Evolutionary conservation across 2,888 invertebrate genomes (phyloP), one percentile per base, ranked within the genome.

Genomic region (Eremobia ochroleuca): DNA sequence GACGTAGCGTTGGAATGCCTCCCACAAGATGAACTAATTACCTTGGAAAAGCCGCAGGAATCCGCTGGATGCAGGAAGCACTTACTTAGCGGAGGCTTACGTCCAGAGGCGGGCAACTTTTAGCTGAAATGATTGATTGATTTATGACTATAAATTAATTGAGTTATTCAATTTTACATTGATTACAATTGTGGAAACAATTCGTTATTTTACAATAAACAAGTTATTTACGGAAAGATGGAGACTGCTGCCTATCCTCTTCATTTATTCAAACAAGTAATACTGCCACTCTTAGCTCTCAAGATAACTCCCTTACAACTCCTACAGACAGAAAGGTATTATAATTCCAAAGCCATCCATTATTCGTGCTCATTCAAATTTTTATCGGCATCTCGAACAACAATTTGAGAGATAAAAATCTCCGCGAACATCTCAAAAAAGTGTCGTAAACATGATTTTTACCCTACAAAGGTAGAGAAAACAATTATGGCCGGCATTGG

Each of bases 401-500:
- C 70, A 66, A 77, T 73, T 77, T 37, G 15, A 76, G 79, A 66
- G 73, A 73, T 46, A 73, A 83, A 82, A 80, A 77, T 77, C 79
- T 72, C 28, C 31, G 21, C 13, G 71, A 64, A 65, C 74, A 81
- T 85, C 79, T 82, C 40, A 8, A 80, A 73, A 79, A 70, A 84
- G 77, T 79, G 83, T 82, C 89, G 89, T 92, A 91, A 92, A 92
- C 90, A 92, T 90, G 90, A 90, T 90, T 87, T 85, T 87, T 86
- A 84, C 83, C 86, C 86, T 88, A 94, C 94, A 95, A 95, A 95
- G 95, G 94, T 94, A 95, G 94, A 93, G 94, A 94, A 95, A 96
- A 96, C 96, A 96, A 96, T 96, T 96, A 96, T 93, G 93, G 91
- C 88, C 85, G 91, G 92, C 94, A 95, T 95, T 92, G 94, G 92